Conservation (phyloP, 2,797 vertebrate species). For the Limnodromus scolopaceus region DNA sequence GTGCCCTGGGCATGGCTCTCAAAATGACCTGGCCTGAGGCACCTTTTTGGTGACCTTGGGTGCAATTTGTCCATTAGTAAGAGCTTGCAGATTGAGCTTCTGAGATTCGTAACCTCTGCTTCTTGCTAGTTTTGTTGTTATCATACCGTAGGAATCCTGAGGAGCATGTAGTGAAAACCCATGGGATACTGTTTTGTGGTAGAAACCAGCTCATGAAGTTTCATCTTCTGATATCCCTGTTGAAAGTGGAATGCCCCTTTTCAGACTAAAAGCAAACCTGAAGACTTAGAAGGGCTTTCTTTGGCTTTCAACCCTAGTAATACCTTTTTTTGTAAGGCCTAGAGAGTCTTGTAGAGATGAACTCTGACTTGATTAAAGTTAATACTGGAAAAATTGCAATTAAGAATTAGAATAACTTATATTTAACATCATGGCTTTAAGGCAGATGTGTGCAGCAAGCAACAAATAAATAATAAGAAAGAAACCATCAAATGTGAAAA, state of each 20-base stretch:
- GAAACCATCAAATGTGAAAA: not conserved
- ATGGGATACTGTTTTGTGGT: not conserved
- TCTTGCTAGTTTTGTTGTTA: constrained; percentile 25
- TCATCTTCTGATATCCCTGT: not conserved
- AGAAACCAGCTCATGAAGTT: not conserved
- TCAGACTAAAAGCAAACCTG: constrained; percentile 4
- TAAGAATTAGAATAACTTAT: not conserved
- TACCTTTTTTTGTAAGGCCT: not conserved
- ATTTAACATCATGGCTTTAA: not conserved
- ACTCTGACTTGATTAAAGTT: constrained; percentile 13
- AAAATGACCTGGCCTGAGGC: not conserved
- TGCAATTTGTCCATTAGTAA: not conserved
- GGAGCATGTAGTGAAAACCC: not conserved
- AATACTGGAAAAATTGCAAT: not conserved
- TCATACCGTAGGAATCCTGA: not conserved
- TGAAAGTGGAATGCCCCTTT: constrained; percentile 28
- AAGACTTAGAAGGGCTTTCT: not conserved
- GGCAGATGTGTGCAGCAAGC: not conserved
- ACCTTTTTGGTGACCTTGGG: not conserved
- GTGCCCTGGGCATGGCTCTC: not conserved
- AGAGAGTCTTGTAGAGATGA: not conserved
- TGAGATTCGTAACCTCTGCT: not conserved
- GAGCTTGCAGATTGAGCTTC: not conserved
- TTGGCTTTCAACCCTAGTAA: constrained; percentile 6
- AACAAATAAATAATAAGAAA: not conserved